These are phyloP conservation scores for Vannuccia rotundouncinata DNA, from an alignment of 2,888 invertebrate genomes.

Conservation along the genomic window DNA sequence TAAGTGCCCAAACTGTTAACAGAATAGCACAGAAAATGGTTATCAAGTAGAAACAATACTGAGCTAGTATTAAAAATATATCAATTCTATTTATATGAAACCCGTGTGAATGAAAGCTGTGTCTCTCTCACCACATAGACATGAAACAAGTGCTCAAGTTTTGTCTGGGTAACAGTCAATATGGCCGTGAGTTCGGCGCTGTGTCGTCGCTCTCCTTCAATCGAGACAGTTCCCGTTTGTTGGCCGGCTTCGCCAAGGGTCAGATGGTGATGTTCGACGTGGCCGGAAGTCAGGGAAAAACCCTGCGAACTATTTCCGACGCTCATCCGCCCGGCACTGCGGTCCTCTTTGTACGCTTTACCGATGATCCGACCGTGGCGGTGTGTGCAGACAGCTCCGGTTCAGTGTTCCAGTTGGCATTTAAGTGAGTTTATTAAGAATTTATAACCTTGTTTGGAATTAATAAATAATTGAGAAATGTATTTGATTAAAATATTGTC, in stretches of 20 bases:
- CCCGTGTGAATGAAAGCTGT: too few species aligned
- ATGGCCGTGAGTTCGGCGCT: constrained; percentile 67
- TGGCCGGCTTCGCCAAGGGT: constrained; percentile 74
- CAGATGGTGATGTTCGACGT: constrained; percentile 80
- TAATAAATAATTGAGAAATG: too few species aligned
- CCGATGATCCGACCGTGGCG: constrained; percentile 68
- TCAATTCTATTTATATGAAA: too few species aligned
- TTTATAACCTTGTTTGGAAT: too few species aligned
- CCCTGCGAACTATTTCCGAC: constrained; percentile 67
- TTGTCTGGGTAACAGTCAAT: constrained; percentile 66
- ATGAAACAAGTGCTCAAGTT: constrained; percentile 74
- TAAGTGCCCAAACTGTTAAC: too few species aligned
- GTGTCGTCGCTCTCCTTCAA: constrained; percentile 71
- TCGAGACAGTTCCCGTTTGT: constrained; percentile 73
- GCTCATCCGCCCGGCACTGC: constrained; percentile 77
- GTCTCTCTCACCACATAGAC: constrained; percentile 47
- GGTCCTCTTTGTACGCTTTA: constrained; percentile 69
- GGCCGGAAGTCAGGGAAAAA: constrained; percentile 63
- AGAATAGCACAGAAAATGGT: too few species aligned
- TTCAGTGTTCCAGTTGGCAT: constrained; percentile 85
- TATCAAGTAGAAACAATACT: too few species aligned
- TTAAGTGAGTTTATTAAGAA: constrained; percentile 67
- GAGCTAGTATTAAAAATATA: too few species aligned
- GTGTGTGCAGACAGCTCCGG: constrained; percentile 84
- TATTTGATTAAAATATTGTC: too few species aligned